A percentile compares a stretch with the other conserved stretches of the same genome.
These are phyloP conservation scores for Adelognathus sp. DNA, from an alignment of 2,888 invertebrate genomes.

Conservation along the genomic window DNA sequence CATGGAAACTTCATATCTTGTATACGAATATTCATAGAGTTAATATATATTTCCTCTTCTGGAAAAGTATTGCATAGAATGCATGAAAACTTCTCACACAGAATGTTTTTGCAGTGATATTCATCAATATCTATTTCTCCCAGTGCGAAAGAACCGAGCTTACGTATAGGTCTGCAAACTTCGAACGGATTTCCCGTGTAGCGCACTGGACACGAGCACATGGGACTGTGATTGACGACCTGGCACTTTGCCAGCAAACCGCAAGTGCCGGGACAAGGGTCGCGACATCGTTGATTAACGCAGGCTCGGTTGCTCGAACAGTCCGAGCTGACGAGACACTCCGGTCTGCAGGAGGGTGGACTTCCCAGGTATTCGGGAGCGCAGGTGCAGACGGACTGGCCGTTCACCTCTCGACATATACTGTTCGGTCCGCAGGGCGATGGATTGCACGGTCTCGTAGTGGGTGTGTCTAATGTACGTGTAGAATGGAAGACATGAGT, in stretches of 20 bases:
- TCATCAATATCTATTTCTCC: too few relatives aligned
- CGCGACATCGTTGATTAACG: conserved; percentile 86
- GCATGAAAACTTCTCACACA: neutral
- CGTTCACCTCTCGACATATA: conserved; percentile 85
- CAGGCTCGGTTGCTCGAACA: conserved; percentile 86
- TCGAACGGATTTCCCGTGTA: conserved; percentile 85
- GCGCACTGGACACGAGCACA: conserved; percentile 84
- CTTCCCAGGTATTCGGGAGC: conserved; percentile 85
- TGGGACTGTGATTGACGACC: conserved; percentile 86
- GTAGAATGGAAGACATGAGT: neutral
- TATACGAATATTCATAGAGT: too few relatives aligned
- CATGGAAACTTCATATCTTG: too few relatives aligned
- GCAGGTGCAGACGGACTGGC: conserved; percentile 86
- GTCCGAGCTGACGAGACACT: conserved; percentile 86
- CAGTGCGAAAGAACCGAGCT: conserved; percentile 62
- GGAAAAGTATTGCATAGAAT: neutral
- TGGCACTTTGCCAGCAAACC: conserved; percentile 84
- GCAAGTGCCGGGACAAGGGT: conserved; percentile 84
- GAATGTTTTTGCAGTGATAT: neutral
- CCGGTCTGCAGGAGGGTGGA: conserved; percentile 86
- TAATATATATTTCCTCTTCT: neutral
- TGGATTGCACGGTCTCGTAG: conserved; percentile 83
- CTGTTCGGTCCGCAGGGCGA: too few relatives aligned
- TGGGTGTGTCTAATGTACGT: conserved; percentile 59
- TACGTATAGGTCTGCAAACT: conserved; percentile 83